A percentile compares a stretch with the other conserved stretches of the same genome.
Conservation (phyloP, 1,140 invertebrate species). For the Drosophila sp. region DNA sequence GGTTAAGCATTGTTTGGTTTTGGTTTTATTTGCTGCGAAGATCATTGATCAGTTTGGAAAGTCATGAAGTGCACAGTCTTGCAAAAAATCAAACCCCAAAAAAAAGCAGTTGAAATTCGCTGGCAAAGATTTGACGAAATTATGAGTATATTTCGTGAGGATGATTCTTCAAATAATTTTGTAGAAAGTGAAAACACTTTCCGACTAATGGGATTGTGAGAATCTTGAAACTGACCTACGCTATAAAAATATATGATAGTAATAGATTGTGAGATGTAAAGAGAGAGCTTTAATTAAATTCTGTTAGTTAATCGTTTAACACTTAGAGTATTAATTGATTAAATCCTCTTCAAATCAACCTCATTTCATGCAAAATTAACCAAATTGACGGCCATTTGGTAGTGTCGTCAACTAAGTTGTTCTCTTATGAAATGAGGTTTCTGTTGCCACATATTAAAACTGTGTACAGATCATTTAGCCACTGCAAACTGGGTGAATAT, state of each 20-base stretch:
- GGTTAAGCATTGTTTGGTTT: conserved; percentile 4
- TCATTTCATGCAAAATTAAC: conserved; percentile 33
- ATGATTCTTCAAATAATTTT: conserved; percentile 50
- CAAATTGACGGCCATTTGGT: conserved; percentile 33
- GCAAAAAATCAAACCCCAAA: neutral
- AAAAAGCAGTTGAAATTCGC: conserved; percentile 13
- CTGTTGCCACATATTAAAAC: conserved; percentile 24
- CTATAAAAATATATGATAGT: neutral
- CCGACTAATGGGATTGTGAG: conserved; percentile 12
- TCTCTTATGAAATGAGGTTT: conserved; percentile 51
- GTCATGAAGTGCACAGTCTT: conserved; percentile 21
- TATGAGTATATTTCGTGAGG: conserved; percentile 23
- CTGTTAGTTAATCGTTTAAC: no score
- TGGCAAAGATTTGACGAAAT: conserved; percentile 7
- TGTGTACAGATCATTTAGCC: conserved; percentile 44
- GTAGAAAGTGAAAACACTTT: conserved; percentile 46
- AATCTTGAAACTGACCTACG: conserved; percentile 5
- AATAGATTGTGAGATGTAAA: no score
- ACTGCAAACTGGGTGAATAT: conserved; percentile 40
- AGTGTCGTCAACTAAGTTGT: neutral
- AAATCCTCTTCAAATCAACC: neutral
- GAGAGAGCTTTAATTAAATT: no score
- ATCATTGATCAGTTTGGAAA: conserved; percentile 24
- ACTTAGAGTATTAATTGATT: neutral
- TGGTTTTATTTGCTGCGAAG: conserved; percentile 8